Evolutionary conservation across 2,888 invertebrate genomes (phyloP), one percentile per base, ranked within the genome.

Genomic region (Salpingus planirostris): DNA sequence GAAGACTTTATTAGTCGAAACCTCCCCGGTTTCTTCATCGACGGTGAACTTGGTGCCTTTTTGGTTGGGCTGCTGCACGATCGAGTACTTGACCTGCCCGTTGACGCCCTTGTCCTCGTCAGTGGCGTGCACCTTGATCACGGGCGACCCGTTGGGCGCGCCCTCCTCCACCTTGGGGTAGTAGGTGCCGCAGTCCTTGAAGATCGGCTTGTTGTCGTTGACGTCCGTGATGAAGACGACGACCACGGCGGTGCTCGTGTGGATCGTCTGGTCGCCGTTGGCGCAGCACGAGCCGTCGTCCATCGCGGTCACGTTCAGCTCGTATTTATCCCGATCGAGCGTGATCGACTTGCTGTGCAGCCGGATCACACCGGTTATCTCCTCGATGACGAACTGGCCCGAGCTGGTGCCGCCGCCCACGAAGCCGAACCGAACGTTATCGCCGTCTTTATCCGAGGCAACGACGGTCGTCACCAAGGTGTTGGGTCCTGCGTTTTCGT

Each of bases 241-340:
- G 0, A 96, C 92, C 1, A 91, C 89, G 4, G 93, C 93, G 0
- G 92, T 91, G 27, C 89, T 91, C 0, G 92, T 91, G 58, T 93
- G 91, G 47, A 89, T 86, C 0, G 85, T 87, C 2, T 78, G 73
- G 47, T 85, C 86, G 2, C 89, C 90, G 44, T 89, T 86, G 8
- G 82, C 84, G 60, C 97, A 98, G 60, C 97, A 98, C 1, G 90
- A 86, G 1, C 97, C 97, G 60, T 98, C 97, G 59, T 98, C 98
- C 70, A 89, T 79, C 2, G 97, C 97, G 0, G 95, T 93, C 5
- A 98, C 93, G 60, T 96, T 97, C 35, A 98, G 66, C 60, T 91
- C 91, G 59, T 96, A 96, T 62, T 93, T 93, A 60, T 93, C 92
- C 42, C 88, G 74, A 58, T 92, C 92, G 44, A 93, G 66, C 0